Conservation (phyloP, 2,113 vertebrate species). For the Furnarius figulus region DNA sequence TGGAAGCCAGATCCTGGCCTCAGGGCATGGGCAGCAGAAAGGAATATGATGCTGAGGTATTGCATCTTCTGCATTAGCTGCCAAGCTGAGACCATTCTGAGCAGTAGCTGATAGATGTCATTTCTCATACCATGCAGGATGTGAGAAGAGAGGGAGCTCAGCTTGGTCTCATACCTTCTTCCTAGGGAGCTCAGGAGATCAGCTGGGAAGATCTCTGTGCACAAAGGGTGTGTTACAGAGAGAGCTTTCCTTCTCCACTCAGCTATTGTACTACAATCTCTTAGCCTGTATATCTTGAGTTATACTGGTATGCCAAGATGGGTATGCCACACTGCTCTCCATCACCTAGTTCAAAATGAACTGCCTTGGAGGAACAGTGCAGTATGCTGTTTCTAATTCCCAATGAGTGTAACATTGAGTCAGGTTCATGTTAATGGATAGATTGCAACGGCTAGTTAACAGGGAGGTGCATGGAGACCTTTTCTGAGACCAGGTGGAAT, state of each 20-base stretch:
- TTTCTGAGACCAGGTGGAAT: neutral
- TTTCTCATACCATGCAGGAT: neutral
- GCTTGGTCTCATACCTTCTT: neutral
- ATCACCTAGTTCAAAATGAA: neutral
- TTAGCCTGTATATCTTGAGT: neutral
- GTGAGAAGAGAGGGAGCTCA: neutral
- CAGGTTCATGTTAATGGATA: neutral
- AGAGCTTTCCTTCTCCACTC: neutral
- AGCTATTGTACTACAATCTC: rapidly evolving
- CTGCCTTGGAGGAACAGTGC: neutral
- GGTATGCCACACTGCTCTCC: neutral
- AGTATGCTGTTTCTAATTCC: neutral
- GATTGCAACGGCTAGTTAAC: neutral
- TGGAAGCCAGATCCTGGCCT: neutral
- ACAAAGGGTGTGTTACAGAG: neutral
- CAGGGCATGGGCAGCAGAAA: neutral
- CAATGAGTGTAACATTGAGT: neutral
- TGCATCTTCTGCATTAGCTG: neutral
- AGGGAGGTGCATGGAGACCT: neutral
- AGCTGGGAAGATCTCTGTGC: neutral
- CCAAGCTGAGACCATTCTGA: neutral
- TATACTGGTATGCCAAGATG: neutral
- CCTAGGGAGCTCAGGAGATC: neutral
- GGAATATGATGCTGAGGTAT: neutral
- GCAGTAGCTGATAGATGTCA: neutral